Evolutionary conservation across 1,140 invertebrate genomes (phyloP).

Genomic region (Ladona fulva): DNA sequence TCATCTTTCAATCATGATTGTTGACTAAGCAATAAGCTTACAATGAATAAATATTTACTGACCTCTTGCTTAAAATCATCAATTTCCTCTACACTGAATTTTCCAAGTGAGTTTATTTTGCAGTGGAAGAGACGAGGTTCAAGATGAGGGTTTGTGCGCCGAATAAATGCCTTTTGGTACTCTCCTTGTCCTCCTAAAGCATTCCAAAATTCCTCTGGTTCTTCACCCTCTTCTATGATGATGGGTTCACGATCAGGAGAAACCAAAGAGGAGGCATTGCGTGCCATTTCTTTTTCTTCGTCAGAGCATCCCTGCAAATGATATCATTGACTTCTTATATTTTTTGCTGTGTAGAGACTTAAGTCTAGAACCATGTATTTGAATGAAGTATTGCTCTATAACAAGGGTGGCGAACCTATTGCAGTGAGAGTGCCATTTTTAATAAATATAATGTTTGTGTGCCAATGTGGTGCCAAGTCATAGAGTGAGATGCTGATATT

Average conservation of each 20-base stretch:
- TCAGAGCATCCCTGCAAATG: conserved; percentile 46
- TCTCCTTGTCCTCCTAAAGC: conserved; percentile 53
- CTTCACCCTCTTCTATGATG: conserved; percentile 55
- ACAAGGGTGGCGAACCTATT: no score
- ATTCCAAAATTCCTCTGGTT: conserved; percentile 65
- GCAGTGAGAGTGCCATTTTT: no score
- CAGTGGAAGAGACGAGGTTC: conserved; percentile 55
- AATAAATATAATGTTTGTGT: no score
- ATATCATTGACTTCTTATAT: no score
- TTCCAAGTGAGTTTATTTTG: conserved; percentile 45
- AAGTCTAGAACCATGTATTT: no score
- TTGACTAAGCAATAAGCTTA: no score
- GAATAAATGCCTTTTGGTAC: conserved; percentile 40
- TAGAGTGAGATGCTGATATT: no score
- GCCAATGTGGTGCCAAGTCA: no score
- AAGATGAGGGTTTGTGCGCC: conserved; percentile 33
- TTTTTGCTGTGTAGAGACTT: no score
- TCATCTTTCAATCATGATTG: no score
- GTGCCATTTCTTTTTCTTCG: conserved; percentile 54
- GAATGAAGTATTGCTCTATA: no score
- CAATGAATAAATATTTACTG: no score
- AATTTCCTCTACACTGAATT: conserved; percentile 59
- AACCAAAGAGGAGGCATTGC: conserved; percentile 42
- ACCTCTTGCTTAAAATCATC: conserved; percentile 50
- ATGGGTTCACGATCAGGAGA: conserved; percentile 43